These are phyloP conservation scores for Xenops minutus DNA, from an alignment of 2,797 vertebrate species.

Conservation along the genomic window DNA sequence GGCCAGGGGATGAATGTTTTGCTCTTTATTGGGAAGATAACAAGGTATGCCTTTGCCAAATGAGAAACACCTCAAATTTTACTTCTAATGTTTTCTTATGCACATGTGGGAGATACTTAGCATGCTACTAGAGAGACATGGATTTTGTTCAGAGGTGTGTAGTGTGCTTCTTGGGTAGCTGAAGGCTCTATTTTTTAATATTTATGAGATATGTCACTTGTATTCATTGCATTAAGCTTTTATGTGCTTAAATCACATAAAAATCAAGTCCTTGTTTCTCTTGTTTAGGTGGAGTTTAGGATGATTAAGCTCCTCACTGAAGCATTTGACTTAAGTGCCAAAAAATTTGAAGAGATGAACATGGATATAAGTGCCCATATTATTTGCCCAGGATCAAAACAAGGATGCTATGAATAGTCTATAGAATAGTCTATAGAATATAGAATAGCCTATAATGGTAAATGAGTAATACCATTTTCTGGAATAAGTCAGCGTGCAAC, in stretches of 20 bases:
- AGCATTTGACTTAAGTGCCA: background rate
- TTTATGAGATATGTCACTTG: background rate
- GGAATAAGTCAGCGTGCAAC: fast-evolving
- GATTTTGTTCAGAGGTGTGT: background rate
- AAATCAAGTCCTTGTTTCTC: background rate
- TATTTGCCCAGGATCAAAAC: background rate
- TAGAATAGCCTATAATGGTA: background rate
- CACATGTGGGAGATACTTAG: background rate
- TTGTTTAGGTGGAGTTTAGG: background rate
- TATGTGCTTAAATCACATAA: background rate
- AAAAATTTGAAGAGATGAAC: background rate
- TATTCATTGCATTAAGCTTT: background rate
- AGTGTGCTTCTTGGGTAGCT: background rate
- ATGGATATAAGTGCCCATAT: background rate
- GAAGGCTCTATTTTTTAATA: background rate
- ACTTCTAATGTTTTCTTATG: fast-evolving
- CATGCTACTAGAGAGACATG: fast-evolving
- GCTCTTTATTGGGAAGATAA: conserved; percentile 98
- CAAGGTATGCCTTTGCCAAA: conserved; percentile 82
- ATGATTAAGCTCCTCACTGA: background rate
- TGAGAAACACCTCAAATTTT: background rate
- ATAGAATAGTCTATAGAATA: background rate
- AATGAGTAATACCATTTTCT: background rate
- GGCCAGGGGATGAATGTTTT: conserved; percentile 93
- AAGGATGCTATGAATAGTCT: background rate